phyloP scores from a whole-genome alignment of 2,888 invertebrate species.

The Tholera decimalis region DNA sequence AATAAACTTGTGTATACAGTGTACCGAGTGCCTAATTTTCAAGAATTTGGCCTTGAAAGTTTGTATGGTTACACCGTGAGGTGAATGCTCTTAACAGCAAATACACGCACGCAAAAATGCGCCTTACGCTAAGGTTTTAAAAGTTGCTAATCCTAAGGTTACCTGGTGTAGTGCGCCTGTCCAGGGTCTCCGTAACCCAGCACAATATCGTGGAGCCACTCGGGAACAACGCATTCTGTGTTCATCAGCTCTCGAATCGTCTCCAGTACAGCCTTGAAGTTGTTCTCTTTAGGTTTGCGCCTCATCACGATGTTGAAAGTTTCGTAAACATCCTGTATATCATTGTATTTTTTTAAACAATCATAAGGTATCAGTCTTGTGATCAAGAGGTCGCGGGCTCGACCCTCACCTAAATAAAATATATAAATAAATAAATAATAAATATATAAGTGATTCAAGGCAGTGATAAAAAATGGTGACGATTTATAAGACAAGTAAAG shows the following conservation, averaged over 20 bases:
- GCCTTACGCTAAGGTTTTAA: not conserved
- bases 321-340: conserved; percentile 94
- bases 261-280: conserved; percentile 99
- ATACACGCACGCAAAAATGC: not conserved
- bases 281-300: conserved; percentile 99
- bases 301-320: conserved; percentile 99
- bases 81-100: not conserved
- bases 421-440: too few relatives aligned
- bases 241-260: conserved; percentile 99
- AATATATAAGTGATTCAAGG: not conserved
- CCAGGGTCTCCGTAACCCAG: conserved; percentile 99
- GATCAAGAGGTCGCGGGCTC: too few relatives aligned
- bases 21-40: too few relatives aligned
- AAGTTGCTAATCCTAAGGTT: conserved; percentile 40
- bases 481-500: not conserved
- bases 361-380: too few relatives aligned
- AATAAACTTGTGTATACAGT: too few relatives aligned
- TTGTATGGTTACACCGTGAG: too few relatives aligned
- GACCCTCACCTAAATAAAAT: too few relatives aligned
- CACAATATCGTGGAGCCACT: conserved; percentile 99
- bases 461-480: not conserved
- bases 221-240: conserved; percentile 99
- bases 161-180: conserved; percentile 98
- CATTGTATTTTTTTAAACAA: not conserved
- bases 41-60: too few relatives aligned